phyloP scores from a whole-genome alignment of 2,797 vertebrate species.

The Gephyroberyx darwinii region DNA sequence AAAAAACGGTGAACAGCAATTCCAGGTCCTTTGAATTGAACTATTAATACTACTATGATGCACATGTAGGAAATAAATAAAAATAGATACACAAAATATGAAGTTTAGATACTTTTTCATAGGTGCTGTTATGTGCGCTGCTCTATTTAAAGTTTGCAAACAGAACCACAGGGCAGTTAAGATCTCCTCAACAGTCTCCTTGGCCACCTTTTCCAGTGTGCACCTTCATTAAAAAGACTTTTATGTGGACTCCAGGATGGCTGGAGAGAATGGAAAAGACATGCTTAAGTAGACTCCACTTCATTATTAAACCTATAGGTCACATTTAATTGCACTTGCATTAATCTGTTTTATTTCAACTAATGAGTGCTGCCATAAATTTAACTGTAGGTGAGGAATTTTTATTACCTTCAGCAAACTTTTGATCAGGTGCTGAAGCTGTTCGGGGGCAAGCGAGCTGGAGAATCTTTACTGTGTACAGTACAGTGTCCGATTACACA shows the following conservation, averaged over 20 bases:
- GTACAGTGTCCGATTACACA: conserved; percentile 84
- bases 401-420: conserved; percentile 84
- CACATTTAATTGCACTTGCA: conserved; percentile 84
- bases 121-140: neutral
- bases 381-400: conserved; percentile 87
- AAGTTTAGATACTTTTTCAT: neutral
- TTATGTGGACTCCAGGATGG: conserved; percentile 63
- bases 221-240: conserved; percentile 55
- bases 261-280: conserved; percentile 71
- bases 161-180: conserved; percentile 49
- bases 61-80: neutral
- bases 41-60: neutral
- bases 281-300: conserved; percentile 75
- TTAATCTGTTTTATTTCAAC: conserved; percentile 87
- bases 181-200: conserved; percentile 40
- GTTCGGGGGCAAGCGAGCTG: conserved; percentile 65
- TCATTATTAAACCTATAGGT: conserved; percentile 79
- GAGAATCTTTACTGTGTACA: conserved; percentile 85
- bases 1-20: conserved; percentile 4
- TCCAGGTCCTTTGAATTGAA: conserved; percentile 7
- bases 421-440: conserved; percentile 85
- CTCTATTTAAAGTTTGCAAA: conserved; percentile 38
- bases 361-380: conserved; percentile 85
- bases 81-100: neutral
- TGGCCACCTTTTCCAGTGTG: conserved; percentile 48